phyloP scores from a whole-genome alignment of 2,113 vertebrate genomes.

The Megaleporinus macrocephalus region DNA sequence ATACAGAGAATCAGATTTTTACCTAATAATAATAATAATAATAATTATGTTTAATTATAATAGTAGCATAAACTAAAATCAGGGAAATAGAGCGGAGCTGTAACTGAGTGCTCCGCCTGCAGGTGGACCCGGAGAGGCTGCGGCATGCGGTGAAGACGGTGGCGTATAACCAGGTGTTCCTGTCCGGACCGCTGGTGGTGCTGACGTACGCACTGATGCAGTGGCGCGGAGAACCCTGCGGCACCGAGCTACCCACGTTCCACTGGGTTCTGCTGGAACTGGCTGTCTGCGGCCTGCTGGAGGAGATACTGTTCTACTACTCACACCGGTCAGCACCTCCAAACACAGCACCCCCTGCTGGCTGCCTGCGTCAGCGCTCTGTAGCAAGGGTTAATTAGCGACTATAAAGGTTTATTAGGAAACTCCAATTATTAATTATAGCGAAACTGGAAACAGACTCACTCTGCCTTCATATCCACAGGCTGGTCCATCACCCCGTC shows the following conservation, averaged over 20 bases:
- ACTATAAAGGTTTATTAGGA: no score
- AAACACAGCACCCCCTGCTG: not conserved
- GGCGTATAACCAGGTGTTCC: constrained; percentile 78
- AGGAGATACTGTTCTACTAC: constrained; percentile 94
- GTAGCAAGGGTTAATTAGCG: no score
- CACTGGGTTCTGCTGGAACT: constrained; percentile 88
- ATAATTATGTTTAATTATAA: no score
- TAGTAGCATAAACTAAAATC: no score
- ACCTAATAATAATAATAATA: no score
- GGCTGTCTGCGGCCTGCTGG: constrained; percentile 75
- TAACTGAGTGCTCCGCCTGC: not conserved
- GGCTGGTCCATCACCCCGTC: constrained; percentile 86
- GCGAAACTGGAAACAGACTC: not conserved
- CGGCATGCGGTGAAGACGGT: constrained; percentile 70
- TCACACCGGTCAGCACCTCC: constrained; percentile 82
- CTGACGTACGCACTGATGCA: constrained; percentile 73
- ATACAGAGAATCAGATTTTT: no score
- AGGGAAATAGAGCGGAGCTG: no score
- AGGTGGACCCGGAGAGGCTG: constrained; percentile 86
- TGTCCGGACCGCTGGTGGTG: constrained; percentile 83
- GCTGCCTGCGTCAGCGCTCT: no score
- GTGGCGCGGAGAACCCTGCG: constrained; percentile 80
- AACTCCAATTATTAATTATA: no score
- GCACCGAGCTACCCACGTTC: constrained; percentile 87
- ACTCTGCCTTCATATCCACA: constrained; percentile 55